Conservation (phyloP, 2,113 vertebrate genomes). For the Promerops cafer region DNA sequence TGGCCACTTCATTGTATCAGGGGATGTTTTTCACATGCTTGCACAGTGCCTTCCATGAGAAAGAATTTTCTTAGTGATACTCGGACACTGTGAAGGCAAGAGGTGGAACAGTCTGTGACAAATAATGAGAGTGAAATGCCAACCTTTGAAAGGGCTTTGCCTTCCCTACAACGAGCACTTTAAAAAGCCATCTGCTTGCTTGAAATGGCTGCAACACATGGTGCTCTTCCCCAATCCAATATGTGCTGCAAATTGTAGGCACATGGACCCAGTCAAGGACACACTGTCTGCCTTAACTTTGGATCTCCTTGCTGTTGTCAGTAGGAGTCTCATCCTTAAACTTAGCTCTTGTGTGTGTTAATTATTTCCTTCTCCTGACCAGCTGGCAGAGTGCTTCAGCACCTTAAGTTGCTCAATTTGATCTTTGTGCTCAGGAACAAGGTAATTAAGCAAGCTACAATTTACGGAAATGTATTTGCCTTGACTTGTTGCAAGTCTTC, state of each 20-base stretch:
- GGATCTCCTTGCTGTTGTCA: slow-evolving; percentile 66
- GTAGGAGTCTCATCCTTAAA: slow-evolving; percentile 56
- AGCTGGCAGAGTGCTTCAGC: slow-evolving; percentile 64
- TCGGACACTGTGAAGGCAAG: background rate
- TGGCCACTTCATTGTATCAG: background rate
- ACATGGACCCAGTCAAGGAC: slow-evolving; percentile 60
- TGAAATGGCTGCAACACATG: slow-evolving; percentile 53
- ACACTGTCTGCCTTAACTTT: slow-evolving; percentile 53
- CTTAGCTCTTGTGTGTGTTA: slow-evolving; percentile 65
- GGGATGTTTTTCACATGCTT: background rate
- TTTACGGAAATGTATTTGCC: slow-evolving; percentile 64
- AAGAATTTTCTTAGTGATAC: background rate
- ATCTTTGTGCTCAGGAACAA: slow-evolving; percentile 74
- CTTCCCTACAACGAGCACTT: background rate
- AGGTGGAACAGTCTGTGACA: slow-evolving; percentile 40
- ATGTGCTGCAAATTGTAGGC: slow-evolving; percentile 44
- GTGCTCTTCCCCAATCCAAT: slow-evolving; percentile 30
- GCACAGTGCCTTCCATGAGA: background rate
- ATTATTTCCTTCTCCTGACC: slow-evolving; percentile 75
- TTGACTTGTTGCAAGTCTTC: slow-evolving; percentile 59
- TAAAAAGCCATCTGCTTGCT: slow-evolving; percentile 58
- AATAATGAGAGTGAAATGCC: slow-evolving; percentile 37
- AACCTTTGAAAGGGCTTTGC: slow-evolving; percentile 35
- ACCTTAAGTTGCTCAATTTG: slow-evolving; percentile 75
- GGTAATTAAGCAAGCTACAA: slow-evolving; percentile 75